Base-by-base conservation (phyloP, 2,797 vertebrate species). In the Scyliorhinus canicula region DNA sequence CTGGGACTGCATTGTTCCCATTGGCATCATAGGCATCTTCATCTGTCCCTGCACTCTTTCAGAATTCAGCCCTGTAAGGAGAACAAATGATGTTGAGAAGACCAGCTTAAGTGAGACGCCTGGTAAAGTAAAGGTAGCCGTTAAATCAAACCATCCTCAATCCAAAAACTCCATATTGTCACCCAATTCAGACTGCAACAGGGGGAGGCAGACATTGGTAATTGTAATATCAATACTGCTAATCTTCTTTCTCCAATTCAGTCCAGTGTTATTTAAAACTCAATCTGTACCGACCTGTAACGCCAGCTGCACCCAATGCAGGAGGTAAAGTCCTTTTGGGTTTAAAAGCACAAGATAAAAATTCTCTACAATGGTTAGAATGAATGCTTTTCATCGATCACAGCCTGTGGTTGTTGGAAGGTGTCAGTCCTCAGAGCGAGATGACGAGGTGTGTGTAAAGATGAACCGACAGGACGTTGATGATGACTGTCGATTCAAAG, bases 1-100 rank as follows among this genome's bases (percentile, higher is more conserved):
- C 0, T 97, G 97, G 95, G 97, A n/a, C 24, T 96, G 90, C 1
- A 95, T 88, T 60, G 19, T 16, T 24, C 95, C 95, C 14, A 95
- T 95, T 0, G 96, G 95, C 96, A 97, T 60, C 96, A 96, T 90
- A 96, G 95, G 95, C 1, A 97, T 97, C 95, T 98, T 98, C 4
- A 98, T 96, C 0, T 97, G 96, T 3, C 98, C 97, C 21, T 97
- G 95, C 0, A 96, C 95, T 95, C 97, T 77, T 84, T 99, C 98
- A 0, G 97, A 95, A 95, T 98, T 96, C 74, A 98, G 96, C 50
- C 97, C 97, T 6, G 98, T 96, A 96, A 97, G 91, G 91, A 97
- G 96, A 65, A 97, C 94, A 60, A 77, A 91, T 24, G 40, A 44
- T 95, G 57, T 50, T 31, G 40, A 95, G 24, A 69, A 55, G 35